Evolutionary conservation across 2,888 invertebrate genomes (phyloP).

Genomic region (Eupithecia exiguata): DNA sequence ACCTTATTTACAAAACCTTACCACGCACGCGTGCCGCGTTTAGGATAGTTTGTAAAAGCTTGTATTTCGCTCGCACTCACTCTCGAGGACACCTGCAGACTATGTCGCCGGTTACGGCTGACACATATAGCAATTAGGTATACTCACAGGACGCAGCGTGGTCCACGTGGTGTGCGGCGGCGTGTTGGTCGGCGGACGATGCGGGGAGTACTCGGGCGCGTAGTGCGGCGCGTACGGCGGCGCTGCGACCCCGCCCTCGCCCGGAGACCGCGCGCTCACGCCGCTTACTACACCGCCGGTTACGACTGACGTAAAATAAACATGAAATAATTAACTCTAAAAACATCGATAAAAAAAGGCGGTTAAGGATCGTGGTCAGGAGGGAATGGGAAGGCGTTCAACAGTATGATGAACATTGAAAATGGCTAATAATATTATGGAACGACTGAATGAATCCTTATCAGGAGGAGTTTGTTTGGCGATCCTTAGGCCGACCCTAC

Average conservation of each 20-base stretch:
- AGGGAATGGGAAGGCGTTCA: not conserved
- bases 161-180: constrained; percentile 80
- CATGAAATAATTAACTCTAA: not conserved
- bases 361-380: not conserved
- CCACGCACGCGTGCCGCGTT: no score
- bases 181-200: constrained; percentile 72
- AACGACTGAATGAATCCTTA: no score
- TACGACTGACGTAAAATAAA: constrained; percentile 16
- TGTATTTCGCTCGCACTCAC: not conserved
- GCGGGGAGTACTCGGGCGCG: constrained; percentile 79
- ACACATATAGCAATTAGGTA: not conserved
- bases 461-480: not conserved
- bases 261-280: constrained; percentile 46
- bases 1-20: no score
- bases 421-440: not conserved
- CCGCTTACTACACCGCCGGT: constrained; percentile 42
- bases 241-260: constrained; percentile 79
- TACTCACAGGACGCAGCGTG: constrained; percentile 63
- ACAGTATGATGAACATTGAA: not conserved
- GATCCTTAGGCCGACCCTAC: not conserved
- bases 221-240: constrained; percentile 83
- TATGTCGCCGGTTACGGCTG: not conserved
- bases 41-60: not conserved
- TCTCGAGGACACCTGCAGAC: not conserved
- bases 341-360: not conserved